A percentile compares a stretch with the other conserved stretches of the same genome.
phyloP scores from a whole-genome alignment of 92 coral and sea anemone species.

The Zoanthus gigantus region DNA sequence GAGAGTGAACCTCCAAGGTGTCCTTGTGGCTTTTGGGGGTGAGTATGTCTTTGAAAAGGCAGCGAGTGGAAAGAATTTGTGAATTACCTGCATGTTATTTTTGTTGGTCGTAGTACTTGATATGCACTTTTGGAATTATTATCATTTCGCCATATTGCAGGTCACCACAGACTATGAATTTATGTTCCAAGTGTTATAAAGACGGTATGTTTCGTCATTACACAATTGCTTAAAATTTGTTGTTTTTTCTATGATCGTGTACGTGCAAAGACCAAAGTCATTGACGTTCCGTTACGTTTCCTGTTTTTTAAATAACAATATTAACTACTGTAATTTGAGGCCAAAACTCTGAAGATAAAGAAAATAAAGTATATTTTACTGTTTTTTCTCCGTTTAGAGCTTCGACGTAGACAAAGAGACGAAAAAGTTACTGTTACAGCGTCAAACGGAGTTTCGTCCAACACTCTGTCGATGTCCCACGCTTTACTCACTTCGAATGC shows the following conservation, averaged over 20 bases:
- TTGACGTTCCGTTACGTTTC: slow-evolving; percentile 1
- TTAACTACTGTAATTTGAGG: neutral
- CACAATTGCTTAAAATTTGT: neutral
- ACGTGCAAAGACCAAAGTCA: neutral
- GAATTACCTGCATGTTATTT: slow-evolving; percentile 26
- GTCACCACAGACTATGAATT: slow-evolving; percentile 86
- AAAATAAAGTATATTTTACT: neutral
- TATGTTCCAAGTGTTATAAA: slow-evolving; percentile 90
- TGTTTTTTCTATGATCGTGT: neutral
- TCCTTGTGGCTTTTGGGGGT: slow-evolving; percentile 96
- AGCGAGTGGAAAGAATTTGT: slow-evolving; percentile 20
- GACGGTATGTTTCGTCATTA: slow-evolving; percentile 66
- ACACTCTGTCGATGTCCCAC: slow-evolving; percentile 6
- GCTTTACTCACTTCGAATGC: slow-evolving; percentile 34
- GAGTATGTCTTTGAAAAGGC: neutral
- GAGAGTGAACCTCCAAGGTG: slow-evolving; percentile 84
- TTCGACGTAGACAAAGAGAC: slow-evolving; percentile 49
- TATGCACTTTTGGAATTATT: neutral
- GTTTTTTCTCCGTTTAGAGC: slow-evolving; percentile 20
- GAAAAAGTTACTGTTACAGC: slow-evolving; percentile 44
- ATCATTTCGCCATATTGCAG: slow-evolving; percentile 38
- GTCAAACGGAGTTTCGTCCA: slow-evolving; percentile 27
- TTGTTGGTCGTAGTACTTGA: slow-evolving; percentile 17
- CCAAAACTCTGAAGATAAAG: neutral
- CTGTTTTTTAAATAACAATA: slow-evolving; percentile 1